phyloP scores from a whole-genome alignment of 2,113 vertebrate genomes.

The Dascyllus trimaculatus region DNA sequence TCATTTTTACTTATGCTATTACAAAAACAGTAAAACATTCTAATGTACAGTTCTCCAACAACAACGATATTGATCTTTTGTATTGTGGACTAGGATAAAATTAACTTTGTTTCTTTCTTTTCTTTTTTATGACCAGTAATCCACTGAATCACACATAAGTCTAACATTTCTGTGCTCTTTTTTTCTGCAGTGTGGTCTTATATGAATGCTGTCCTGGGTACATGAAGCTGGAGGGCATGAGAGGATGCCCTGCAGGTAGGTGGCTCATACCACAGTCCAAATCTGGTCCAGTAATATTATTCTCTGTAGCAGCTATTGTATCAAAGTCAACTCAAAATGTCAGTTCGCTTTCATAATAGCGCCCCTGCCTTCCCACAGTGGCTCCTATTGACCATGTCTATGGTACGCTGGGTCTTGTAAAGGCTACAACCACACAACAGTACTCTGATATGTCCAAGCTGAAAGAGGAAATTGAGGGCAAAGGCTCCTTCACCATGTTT shows the following conservation, averaged over 20 bases:
- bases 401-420: slow-evolving; percentile 91
- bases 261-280: slow-evolving; percentile 3
- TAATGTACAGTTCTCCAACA: background rate
- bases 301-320: background rate
- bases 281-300: background rate
- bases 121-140: background rate
- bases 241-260: slow-evolving; percentile 95
- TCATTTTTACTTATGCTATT: background rate
- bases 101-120: background rate
- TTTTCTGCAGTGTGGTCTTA: slow-evolving; percentile 84
- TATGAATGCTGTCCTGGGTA: slow-evolving; percentile 99
- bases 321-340: background rate
- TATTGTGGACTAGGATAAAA: background rate
- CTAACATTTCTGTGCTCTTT: slow-evolving; percentile 1
- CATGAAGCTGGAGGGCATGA: slow-evolving; percentile 90
- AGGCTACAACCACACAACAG: slow-evolving; percentile 87
- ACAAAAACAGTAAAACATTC: background rate
- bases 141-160: background rate
- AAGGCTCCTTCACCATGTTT: slow-evolving; percentile 93
- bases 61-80: background rate
- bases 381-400: slow-evolving; percentile 96
- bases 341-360: background rate
- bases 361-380: slow-evolving; percentile 80
- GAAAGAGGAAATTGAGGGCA: slow-evolving; percentile 90
- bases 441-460: slow-evolving; percentile 90